A percentile compares a stretch with the other conserved stretches of the same genome.
These are phyloP conservation scores for Anseranas semipalmata DNA, from an alignment of 2,113 vertebrate genomes.

Conservation along the genomic window DNA sequence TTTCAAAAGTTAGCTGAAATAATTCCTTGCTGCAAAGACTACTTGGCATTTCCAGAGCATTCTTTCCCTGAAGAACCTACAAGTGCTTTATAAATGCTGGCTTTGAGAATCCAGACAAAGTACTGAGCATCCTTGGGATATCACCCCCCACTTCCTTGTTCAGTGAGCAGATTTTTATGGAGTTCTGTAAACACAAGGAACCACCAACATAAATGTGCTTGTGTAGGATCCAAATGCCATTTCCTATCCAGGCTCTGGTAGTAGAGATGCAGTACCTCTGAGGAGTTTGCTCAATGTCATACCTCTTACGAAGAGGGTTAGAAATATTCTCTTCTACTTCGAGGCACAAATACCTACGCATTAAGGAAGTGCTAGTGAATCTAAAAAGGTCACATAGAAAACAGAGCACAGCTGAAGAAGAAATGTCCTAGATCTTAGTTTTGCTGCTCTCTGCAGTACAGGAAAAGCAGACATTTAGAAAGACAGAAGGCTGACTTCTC, in stretches of 20 bases:
- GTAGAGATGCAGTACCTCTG: neutral
- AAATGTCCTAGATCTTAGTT: neutral
- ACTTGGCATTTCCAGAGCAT: neutral
- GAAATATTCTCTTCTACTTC: neutral
- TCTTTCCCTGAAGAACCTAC: neutral
- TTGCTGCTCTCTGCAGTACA: neutral
- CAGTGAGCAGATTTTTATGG: neutral
- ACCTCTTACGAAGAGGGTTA: neutral
- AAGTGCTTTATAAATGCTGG: neutral
- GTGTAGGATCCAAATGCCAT: neutral
- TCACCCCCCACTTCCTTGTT: neutral
- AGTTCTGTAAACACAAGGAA: neutral
- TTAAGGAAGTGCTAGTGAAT: neutral
- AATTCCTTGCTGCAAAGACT: neutral
- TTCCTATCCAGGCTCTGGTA: neutral
- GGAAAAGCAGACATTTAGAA: neutral
- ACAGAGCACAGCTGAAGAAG: neutral
- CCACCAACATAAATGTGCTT: rapidly evolving
- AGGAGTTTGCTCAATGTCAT: no score
- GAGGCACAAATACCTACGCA: neutral
- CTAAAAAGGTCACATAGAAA: neutral
- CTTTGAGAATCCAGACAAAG: neutral
- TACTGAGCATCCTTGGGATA: neutral
- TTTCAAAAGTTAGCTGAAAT: neutral
- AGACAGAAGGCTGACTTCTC: neutral